Conservation (phyloP, 1,140 invertebrate species). For the Drosophila auraria region DNA sequence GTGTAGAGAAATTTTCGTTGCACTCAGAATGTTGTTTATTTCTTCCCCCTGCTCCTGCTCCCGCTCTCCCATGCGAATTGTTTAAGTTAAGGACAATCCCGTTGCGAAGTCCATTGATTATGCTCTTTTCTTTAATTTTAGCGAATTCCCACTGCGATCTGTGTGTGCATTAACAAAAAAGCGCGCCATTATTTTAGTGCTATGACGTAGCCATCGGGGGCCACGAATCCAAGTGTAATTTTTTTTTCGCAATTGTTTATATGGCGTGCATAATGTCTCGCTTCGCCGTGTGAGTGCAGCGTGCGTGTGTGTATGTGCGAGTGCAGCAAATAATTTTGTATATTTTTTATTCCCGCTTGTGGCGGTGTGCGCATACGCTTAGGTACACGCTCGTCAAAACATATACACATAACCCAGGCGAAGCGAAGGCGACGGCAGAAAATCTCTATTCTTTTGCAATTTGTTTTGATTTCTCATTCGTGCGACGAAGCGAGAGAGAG, state of each 20-base stretch:
- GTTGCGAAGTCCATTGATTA: constrained; percentile 27
- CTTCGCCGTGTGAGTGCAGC: constrained; percentile 28
- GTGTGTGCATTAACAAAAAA: constrained; percentile 63
- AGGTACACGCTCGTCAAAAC: constrained; percentile 84
- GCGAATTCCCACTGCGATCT: constrained; percentile 41
- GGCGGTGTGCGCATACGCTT: constrained; percentile 77
- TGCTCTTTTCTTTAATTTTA: constrained; percentile 55
- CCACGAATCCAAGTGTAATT: constrained; percentile 59
- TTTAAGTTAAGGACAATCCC: constrained; percentile 17
- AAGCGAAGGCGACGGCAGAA: constrained; percentile 57
- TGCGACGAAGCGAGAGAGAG: constrained; percentile 23
- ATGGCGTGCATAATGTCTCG: constrained; percentile 68
- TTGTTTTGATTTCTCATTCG: constrained; percentile 83
- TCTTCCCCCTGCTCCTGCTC: constrained; percentile 17
- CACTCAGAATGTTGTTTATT: constrained; percentile 70
- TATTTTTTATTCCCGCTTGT: constrained; percentile 64
- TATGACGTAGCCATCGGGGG: constrained; percentile 73
- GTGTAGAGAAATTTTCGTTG: constrained; percentile 84
- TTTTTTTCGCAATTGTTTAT: constrained; percentile 67
- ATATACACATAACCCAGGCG: constrained; percentile 69
- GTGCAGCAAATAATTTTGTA: constrained; percentile 74
- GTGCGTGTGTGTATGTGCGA: constrained; percentile 40
- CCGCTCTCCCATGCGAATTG: constrained; percentile 21
- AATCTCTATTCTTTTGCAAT: constrained; percentile 84
- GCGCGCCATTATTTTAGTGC: constrained; percentile 81